Evolutionary conservation across 2,888 invertebrate species (phyloP), one percentile per base, ranked within the genome.

Genomic region (Abrostola triplasia): DNA sequence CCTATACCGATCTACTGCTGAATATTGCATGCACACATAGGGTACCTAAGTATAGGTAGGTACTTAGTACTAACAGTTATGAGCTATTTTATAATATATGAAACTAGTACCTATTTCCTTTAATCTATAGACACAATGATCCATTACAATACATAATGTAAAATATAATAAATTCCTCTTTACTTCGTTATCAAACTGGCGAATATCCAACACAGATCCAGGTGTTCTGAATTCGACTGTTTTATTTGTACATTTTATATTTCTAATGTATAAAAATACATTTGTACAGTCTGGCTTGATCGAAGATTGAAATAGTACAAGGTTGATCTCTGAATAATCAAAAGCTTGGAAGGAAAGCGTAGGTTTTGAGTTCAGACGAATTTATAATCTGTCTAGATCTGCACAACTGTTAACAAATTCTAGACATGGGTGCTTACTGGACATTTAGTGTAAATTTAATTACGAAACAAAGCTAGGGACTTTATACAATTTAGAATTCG

Each of bases 301-400:
- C 88, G 83, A 74, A 77, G 81, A 82, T 84, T 59, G 77, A 88
- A 91, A 91, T 91, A 91, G 88, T 76, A 81, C 92, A 91, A 92
- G 92, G 91, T 84, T 89, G 84, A 81, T 86, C 90, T 91, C 74
- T 77, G 90, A 91, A 92, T 91, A 91, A 87, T 88, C 83, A 78
- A 82, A 81, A 72, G 83, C 71, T 84, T 75, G 67, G 79, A 80
- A 81, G 73, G 79, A 84, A 87, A 82, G 85, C 84, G 87, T 87
- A 85, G 84, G 86, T 80, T 87, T 84, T 63, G 67, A 79, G 77
- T 81, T 72, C 56, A 64, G 76, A 78, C 51, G 66, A 77, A 82
- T 78, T 80, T 80, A 75, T 77, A 67, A 49, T 67, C 52, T 64
- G 60, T 55, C 42, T 53, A 71, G 62, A 73, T 50, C 73, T 63